Evolutionary conservation across 2,888 invertebrate genomes (phyloP).

Genomic region (Diadegma fenestrale): DNA sequence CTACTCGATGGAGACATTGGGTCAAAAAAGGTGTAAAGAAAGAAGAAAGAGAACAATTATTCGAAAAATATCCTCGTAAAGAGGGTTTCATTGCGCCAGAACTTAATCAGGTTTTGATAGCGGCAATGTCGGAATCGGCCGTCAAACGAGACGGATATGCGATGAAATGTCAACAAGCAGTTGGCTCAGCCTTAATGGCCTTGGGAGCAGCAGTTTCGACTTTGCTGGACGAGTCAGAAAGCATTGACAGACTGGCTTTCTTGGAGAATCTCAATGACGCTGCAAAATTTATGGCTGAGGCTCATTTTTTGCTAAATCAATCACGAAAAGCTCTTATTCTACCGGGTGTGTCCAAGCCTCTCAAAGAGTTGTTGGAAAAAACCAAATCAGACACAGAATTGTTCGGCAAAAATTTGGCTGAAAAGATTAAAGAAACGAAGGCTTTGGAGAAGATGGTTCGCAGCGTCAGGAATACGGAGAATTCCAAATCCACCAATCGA

Average conservation of each 20-base stretch:
- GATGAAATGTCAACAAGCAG: slow-evolving; percentile 25
- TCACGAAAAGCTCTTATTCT: slow-evolving; percentile 57
- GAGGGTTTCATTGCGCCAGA: slow-evolving; percentile 46
- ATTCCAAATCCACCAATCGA: background rate
- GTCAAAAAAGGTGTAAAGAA: slow-evolving; percentile 41
- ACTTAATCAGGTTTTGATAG: slow-evolving; percentile 38
- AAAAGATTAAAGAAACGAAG: slow-evolving; percentile 52
- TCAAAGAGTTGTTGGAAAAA: slow-evolving; percentile 41
- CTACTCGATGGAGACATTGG: slow-evolving; percentile 47
- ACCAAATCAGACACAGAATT: slow-evolving; percentile 44
- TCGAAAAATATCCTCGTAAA: slow-evolving; percentile 32
- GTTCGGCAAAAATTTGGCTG: slow-evolving; percentile 53
- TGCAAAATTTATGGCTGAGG: slow-evolving; percentile 41
- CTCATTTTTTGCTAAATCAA: slow-evolving; percentile 30
- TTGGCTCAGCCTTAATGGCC: slow-evolving; percentile 45
- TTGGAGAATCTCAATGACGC: slow-evolving; percentile 45
- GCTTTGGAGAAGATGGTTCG: slow-evolving; percentile 34
- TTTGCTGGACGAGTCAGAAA: slow-evolving; percentile 28
- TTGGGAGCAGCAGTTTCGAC: slow-evolving; percentile 43
- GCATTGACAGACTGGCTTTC: slow-evolving; percentile 22
- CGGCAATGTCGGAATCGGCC: slow-evolving; percentile 36
- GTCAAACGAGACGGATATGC: slow-evolving; percentile 42
- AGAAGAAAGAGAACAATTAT: slow-evolving; percentile 39
- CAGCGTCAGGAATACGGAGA: too few species aligned
- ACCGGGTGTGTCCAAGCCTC: slow-evolving; percentile 43